Percentiles rank a stretch among this genome's conserved stretches.
phyloP scores from a whole-genome alignment of 2,888 invertebrate genomes.

The Melinaea menophilus region DNA sequence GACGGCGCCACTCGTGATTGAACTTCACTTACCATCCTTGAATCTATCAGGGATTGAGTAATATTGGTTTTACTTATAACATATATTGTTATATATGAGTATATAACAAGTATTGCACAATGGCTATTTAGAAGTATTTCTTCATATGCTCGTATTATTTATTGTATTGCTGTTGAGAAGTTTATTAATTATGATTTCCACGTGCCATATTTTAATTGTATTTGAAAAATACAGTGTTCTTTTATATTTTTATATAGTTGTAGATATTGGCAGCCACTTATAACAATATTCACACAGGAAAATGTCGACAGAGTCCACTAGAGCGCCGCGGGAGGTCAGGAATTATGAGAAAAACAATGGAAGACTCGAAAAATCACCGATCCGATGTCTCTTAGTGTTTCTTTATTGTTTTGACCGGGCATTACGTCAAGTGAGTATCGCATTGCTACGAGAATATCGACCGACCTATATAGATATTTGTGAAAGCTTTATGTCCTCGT shows the following conservation, averaged over 20 bases:
- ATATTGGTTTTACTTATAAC: neutral
- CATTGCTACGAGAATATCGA: slow-evolving; percentile 44
- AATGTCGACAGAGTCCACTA: slow-evolving; percentile 40
- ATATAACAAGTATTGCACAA: too few species aligned
- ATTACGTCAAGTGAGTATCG: slow-evolving; percentile 69
- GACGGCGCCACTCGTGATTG: slow-evolving; percentile 46
- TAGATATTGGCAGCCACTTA: slow-evolving; percentile 37
- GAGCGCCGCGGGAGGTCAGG: slow-evolving; percentile 41
- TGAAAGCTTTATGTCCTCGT: slow-evolving; percentile 26
- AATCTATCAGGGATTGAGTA: slow-evolving; percentile 5
- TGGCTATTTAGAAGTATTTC: too few species aligned
- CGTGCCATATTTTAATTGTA: neutral
- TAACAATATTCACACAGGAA: slow-evolving; percentile 70
- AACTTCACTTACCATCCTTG: slow-evolving; percentile 40
- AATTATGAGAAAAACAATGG: slow-evolving; percentile 58
- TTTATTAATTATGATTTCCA: too few species aligned
- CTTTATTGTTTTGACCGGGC: slow-evolving; percentile 66
- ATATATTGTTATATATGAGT: too few species aligned
- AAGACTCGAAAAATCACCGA: slow-evolving; percentile 58
- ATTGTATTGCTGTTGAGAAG: too few species aligned
- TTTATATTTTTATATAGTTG: slow-evolving; percentile 13
- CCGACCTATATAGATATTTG: slow-evolving; percentile 22
- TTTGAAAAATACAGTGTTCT: neutral
- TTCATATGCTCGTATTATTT: too few species aligned
- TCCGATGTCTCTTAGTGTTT: slow-evolving; percentile 61